A percentile compares a stretch with the other conserved stretches of the same genome.
Conservation (phyloP, 2,888 invertebrate genomes). For the Automeris io region DNA sequence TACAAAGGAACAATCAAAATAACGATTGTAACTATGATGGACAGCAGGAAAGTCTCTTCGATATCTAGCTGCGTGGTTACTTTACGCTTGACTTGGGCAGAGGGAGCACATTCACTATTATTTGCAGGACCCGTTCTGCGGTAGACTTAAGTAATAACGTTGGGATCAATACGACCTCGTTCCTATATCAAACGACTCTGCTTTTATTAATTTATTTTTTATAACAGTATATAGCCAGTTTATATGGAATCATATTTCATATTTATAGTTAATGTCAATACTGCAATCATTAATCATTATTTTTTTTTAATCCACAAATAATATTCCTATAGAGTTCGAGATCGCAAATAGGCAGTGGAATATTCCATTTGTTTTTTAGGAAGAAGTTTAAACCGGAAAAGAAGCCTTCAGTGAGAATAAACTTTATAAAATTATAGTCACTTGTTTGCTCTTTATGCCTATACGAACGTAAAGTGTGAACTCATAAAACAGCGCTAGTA, state of each 20-base stretch:
- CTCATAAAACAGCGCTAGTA: conserved; percentile 4
- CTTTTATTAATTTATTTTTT: background rate
- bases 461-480: background rate
- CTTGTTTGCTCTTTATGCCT: background rate
- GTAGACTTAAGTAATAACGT: conserved; percentile 1
- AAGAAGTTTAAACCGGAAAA: too few species aligned
- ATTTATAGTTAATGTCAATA: too few species aligned
- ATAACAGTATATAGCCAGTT: background rate
- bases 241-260: too few species aligned
- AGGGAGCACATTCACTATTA: conserved; percentile 53
- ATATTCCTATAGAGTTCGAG: too few species aligned
- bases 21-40: background rate
- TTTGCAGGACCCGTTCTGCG: conserved; percentile 26
- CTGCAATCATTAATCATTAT: too few species aligned
- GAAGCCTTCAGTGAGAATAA: background rate
- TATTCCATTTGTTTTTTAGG: too few species aligned
- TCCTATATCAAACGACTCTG: background rate
- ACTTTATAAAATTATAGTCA: background rate
- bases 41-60: background rate
- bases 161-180: background rate
- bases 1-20: too few species aligned
- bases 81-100: conserved; percentile 47
- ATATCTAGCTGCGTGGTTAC: conserved; percentile 16
- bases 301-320: too few species aligned
- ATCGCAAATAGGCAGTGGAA: too few species aligned